Base-by-base conservation (phyloP, 2,113 vertebrate species). In the Sorex araneus region DNA sequence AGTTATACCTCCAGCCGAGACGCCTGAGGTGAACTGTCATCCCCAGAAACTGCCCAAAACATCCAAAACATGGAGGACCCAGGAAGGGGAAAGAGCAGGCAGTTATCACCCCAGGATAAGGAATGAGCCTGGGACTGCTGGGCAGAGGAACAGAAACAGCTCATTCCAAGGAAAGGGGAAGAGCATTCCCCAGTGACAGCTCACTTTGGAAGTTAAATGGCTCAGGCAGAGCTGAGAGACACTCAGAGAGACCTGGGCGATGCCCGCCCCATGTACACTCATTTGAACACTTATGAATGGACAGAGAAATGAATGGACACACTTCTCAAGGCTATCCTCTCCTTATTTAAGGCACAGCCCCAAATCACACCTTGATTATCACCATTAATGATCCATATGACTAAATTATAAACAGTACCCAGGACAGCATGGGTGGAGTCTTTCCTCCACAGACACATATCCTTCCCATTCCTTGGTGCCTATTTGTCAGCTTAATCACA, bases 181-280 rank as follows among this genome's bases (percentile, higher is more conserved):
- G 64, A 30, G 12, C 8, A 36, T 94, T 74, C 81, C 94, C 89
- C 23, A 74, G 74, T 75, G 43, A 89, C 88, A 87, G 73, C 67
- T 94, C 45, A 87, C 34, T 95, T 93, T 95, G 78, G 89, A 91
- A 91, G 95, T 69, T 89, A 89, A 96, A 78, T 95, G 93, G 93
- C 95, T 95, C 94, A 96, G 91, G 95, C 93, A 95, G 94, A 94
- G 54, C 89, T 30, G 34, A 93, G 54, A 95, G 89, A 95, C 95
- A 97, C 95, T 95, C 90, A 94, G 50, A 6, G 76, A 95, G 92
- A 83, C 69, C 69, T 94, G 77, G 80, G 95, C 93, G 84, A 91
- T 93, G 80, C 77, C 25, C 91, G 84, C 47, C 92, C 94, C 96
- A 95, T 18, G 84, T 95, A 95, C 43, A 70, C 71, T 87, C 87